A percentile compares a stretch with the other conserved stretches of the same genome.
Conservation (phyloP, 2,888 invertebrate genomes). For the Drosophila suboccidentalis region DNA sequence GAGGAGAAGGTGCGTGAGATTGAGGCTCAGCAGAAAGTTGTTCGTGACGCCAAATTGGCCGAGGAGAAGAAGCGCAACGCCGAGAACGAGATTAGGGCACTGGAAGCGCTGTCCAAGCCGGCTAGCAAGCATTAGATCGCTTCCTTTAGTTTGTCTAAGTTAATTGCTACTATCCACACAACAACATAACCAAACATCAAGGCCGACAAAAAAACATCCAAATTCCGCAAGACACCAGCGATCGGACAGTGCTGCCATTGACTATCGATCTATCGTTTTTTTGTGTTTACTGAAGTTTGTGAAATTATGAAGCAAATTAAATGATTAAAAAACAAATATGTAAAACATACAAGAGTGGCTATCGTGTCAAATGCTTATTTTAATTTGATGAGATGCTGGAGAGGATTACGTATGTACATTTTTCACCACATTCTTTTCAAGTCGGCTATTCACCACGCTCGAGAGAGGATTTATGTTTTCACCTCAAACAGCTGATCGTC, state of each 20-base stretch:
- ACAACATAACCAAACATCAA: constrained; percentile 22
- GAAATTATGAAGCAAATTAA: constrained; percentile 63
- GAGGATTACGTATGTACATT: neutral
- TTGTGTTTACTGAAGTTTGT: constrained; percentile 61
- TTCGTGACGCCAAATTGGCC: constrained; percentile 90
- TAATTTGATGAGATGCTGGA: neutral
- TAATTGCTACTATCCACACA: constrained; percentile 32
- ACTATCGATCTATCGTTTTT: constrained; percentile 58
- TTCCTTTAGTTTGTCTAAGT: constrained; percentile 56
- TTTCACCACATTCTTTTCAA: neutral
- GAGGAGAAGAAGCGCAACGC: constrained; percentile 89
- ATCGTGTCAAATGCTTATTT: constrained; percentile 17
- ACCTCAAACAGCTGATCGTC: constrained; percentile 33
- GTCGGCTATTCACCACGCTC: neutral
- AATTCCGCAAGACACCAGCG: constrained; percentile 45
- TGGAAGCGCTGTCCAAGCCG: constrained; percentile 77
- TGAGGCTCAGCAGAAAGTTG: constrained; percentile 89
- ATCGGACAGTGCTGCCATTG: constrained; percentile 42
- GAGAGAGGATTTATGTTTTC: neutral
- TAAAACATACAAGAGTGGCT: constrained; percentile 42
- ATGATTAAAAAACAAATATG: constrained; percentile 63
- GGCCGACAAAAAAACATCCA: constrained; percentile 39
- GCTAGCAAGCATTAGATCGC: constrained; percentile 35
- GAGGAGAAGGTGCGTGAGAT: constrained; percentile 89
- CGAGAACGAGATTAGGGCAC: constrained; percentile 85